Evolutionary conservation across 2,797 vertebrate genomes (phyloP).

Genomic region (Denticeps clupeoides): DNA sequence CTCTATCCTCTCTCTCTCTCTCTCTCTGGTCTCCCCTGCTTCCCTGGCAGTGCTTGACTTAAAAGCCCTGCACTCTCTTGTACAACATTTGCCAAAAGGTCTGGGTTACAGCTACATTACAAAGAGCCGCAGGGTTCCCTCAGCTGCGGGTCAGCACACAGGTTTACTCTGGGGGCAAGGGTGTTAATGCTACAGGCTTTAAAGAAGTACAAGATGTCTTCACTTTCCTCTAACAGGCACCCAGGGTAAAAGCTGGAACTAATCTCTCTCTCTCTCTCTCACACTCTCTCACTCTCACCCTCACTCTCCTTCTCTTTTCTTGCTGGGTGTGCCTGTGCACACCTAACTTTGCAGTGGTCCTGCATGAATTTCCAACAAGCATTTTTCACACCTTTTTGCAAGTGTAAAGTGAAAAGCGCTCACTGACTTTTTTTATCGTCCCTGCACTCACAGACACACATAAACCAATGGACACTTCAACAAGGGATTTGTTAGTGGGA

Average conservation of each 20-base stretch:
- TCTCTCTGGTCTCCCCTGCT: constrained; percentile 23
- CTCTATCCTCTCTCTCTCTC: not conserved
- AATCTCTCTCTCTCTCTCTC: constrained; percentile 25
- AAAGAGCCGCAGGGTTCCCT: constrained; percentile 38
- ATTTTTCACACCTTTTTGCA: too few relatives aligned
- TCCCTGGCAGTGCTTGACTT: constrained; percentile 35
- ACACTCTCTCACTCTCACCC: not conserved
- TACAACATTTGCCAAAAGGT: constrained; percentile 31
- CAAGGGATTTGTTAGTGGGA: too few relatives aligned
- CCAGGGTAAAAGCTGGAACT: constrained; percentile 60
- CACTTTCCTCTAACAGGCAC: constrained; percentile 51
- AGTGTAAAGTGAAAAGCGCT: too few relatives aligned
- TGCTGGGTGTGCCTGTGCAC: constrained; percentile 9
- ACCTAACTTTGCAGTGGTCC: constrained; percentile 2
- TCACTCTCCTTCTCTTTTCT: not conserved
- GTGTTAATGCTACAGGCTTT: constrained; percentile 63
- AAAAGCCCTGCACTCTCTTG: constrained; percentile 29
- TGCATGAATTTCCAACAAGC: too few relatives aligned
- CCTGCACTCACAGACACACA: too few relatives aligned
- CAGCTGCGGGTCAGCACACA: constrained; percentile 49
- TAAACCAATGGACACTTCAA: too few relatives aligned
- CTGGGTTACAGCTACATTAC: constrained; percentile 36
- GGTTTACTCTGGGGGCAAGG: constrained; percentile 56
- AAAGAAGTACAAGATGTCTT: constrained; percentile 64
- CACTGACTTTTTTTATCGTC: too few relatives aligned